Conservation (phyloP, 2,113 vertebrate species). For the Hippopotamus amphibius region DNA sequence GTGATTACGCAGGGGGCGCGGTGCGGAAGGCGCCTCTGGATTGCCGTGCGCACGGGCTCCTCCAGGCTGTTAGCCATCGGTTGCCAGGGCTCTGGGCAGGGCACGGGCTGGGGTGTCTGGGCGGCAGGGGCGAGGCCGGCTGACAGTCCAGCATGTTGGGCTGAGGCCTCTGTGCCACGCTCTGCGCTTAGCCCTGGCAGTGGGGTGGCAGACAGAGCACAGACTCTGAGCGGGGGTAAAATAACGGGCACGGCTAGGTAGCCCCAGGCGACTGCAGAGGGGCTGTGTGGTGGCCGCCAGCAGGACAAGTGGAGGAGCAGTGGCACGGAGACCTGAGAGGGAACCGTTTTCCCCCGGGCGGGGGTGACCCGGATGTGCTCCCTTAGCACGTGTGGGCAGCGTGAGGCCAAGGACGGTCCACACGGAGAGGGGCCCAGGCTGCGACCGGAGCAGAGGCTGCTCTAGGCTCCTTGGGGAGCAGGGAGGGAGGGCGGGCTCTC, state of each 20-base stretch:
- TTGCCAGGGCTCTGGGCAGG: not conserved
- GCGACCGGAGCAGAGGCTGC: not conserved
- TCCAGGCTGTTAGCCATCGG: not conserved
- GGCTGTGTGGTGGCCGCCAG: not conserved
- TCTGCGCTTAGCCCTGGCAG: not conserved
- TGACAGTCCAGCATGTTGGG: not conserved
- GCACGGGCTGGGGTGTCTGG: not conserved
- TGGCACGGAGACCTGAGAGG: not conserved
- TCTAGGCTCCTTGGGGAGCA: not conserved
- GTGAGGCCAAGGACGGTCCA: rapidly evolving
- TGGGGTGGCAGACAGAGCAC: not conserved
- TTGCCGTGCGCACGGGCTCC: not conserved
- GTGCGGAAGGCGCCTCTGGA: not conserved
- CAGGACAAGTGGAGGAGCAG: not conserved
- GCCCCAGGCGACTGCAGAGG: not conserved
- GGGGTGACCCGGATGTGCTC: rapidly evolving
- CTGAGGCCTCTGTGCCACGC: not conserved
- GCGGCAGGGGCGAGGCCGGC: not conserved
- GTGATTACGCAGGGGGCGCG: slow-evolving; percentile 10
- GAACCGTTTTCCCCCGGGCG: not conserved
- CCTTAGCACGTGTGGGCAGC: not conserved
- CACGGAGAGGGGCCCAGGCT: not conserved
- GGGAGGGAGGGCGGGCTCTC: not conserved
- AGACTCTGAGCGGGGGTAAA: not conserved
- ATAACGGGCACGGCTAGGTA: not conserved